Evolutionary conservation across 1,140 invertebrate species (phyloP).

Genomic region (Idris sp.): DNA sequence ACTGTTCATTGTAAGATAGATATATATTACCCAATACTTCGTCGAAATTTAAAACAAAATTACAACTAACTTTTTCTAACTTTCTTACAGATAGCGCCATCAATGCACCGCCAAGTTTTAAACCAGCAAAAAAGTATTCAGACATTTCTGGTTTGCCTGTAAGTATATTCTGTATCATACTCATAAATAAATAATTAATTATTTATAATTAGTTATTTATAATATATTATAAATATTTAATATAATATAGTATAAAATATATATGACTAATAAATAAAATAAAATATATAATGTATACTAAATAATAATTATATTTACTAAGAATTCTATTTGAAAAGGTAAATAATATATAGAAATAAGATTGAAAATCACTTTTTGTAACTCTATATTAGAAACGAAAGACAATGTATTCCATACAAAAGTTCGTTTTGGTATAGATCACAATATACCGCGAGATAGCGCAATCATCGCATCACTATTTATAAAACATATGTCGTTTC

Average conservation of each 20-base stretch:
- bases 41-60: too few species aligned
- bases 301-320: too few species aligned
- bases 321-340: too few species aligned
- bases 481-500: slow-evolving; percentile 68
- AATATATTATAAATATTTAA: too few species aligned
- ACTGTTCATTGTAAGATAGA: slow-evolving; percentile 82
- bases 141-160: slow-evolving; percentile 92
- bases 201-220: too few species aligned
- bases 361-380: too few species aligned
- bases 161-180: slow-evolving; percentile 65
- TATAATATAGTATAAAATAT: too few species aligned
- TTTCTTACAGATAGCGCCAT: slow-evolving; percentile 85
- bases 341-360: too few species aligned
- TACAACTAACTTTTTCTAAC: too few species aligned
- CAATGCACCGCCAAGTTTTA: slow-evolving; percentile 93
- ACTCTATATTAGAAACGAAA: slow-evolving; percentile 56
- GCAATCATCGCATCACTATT: slow-evolving; percentile 31
- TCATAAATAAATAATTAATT: too few species aligned
- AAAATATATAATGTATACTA: too few species aligned
- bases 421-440: slow-evolving; percentile 58
- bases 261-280: too few species aligned
- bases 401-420: slow-evolving; percentile 57
- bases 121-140: slow-evolving; percentile 94
- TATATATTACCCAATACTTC: slow-evolving; percentile 62
- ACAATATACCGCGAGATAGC: slow-evolving; percentile 46